phyloP scores from a whole-genome alignment of 2,113 vertebrate species.

The Macrotus californicus region DNA sequence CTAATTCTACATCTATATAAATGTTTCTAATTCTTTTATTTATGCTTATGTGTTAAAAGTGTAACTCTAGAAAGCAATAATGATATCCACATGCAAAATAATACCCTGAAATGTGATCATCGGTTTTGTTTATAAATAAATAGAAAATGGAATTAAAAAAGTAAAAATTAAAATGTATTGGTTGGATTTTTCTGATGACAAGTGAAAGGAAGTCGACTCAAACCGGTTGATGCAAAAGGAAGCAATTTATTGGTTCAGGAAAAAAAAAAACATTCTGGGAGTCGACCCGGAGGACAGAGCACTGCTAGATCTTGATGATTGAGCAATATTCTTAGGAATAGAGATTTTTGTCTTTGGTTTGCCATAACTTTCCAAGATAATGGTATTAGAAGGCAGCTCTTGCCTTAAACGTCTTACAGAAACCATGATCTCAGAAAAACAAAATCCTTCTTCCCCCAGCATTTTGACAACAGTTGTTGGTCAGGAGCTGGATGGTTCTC shows the following conservation, averaged over 20 bases:
- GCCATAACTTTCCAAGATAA: background rate
- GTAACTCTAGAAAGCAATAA: too few relatives aligned
- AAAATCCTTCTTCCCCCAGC: fast-evolving
- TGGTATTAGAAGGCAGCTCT: background rate
- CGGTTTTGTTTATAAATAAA: too few relatives aligned
- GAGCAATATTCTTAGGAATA: background rate
- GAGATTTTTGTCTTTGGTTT: background rate
- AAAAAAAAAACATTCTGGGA: background rate
- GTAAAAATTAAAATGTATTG: background rate
- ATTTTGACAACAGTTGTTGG: background rate
- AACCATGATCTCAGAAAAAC: background rate
- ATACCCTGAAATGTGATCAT: too few relatives aligned
- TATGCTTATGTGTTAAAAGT: too few relatives aligned
- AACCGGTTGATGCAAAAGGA: background rate
- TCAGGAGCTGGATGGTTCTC: background rate
- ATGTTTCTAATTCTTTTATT: too few relatives aligned
- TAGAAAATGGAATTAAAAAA: too few relatives aligned
- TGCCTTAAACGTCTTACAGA: background rate
- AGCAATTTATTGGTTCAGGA: background rate
- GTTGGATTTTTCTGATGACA: background rate
- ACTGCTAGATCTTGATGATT: background rate
- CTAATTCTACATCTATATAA: too few relatives aligned
- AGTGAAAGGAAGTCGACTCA: background rate
- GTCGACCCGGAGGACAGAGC: background rate
- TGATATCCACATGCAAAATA: too few relatives aligned